Evolutionary conservation across 2,113 vertebrate species (phyloP).

Genomic region (Cyprinodon brontotheroides): DNA sequence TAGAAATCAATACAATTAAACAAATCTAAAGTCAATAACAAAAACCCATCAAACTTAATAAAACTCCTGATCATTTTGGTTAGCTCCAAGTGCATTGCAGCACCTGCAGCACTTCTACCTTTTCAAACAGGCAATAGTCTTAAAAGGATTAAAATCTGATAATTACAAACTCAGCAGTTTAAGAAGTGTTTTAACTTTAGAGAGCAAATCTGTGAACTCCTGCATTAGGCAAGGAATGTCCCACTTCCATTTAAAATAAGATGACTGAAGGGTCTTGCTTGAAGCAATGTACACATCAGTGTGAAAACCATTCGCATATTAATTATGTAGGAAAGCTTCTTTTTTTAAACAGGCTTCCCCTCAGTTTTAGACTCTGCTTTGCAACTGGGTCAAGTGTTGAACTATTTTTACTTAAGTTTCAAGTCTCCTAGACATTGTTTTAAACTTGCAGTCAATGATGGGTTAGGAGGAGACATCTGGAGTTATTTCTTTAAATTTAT

Average conservation of each 20-base stretch:
- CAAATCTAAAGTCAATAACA: too few species aligned
- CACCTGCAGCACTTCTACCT: too few species aligned
- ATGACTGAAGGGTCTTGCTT: conserved; percentile 1
- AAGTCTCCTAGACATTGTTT: conserved; percentile 21
- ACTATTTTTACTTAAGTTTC: conserved; percentile 39
- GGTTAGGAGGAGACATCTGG: background rate
- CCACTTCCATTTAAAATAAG: background rate
- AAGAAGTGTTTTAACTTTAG: background rate
- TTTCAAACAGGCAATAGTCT: background rate
- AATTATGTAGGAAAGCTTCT: background rate
- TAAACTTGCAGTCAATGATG: conserved; percentile 15
- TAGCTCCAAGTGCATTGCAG: too few species aligned
- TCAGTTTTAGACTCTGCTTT: conserved; percentile 30
- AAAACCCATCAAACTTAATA: too few species aligned
- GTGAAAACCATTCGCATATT: background rate
- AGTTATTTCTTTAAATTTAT: background rate
- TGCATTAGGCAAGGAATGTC: background rate
- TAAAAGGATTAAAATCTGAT: background rate
- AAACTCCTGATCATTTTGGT: too few species aligned
- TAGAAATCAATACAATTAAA: too few species aligned
- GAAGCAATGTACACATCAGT: conserved; percentile 6
- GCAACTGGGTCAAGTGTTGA: conserved; percentile 51
- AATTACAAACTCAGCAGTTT: background rate
- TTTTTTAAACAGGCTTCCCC: conserved; percentile 12
- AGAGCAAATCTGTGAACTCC: background rate